Evolutionary conservation across 2,888 invertebrate species (phyloP).

Genomic region (Ceramica pisi): DNA sequence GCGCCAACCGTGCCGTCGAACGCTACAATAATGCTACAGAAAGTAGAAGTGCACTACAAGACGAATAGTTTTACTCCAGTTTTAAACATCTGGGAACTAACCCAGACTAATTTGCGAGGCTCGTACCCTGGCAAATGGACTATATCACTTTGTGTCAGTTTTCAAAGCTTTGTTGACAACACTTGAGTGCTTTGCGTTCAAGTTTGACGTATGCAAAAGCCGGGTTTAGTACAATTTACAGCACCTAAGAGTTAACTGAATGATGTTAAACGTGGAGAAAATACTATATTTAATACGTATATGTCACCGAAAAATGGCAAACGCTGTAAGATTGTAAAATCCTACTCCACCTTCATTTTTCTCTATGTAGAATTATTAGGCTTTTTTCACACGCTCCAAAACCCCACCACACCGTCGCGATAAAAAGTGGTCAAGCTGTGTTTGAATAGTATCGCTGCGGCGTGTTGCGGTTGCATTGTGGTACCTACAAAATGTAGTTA

Average conservation of each 20-base stretch:
- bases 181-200: constrained; percentile 32
- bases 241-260: background rate
- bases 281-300: background rate
- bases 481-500: too few species aligned
- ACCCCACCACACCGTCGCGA: too few species aligned
- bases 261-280: background rate
- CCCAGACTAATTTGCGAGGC: constrained; percentile 22
- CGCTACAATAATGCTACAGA: too few species aligned
- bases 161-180: constrained; percentile 31
- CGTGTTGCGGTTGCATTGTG: too few species aligned
- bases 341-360: too few species aligned
- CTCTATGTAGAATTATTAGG: too few species aligned
- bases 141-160: constrained; percentile 19
- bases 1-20: too few species aligned
- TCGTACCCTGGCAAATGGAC: constrained; percentile 30
- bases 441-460: too few species aligned
- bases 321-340: too few species aligned
- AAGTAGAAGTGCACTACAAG: background rate
- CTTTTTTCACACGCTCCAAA: too few species aligned
- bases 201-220: constrained; percentile 15
- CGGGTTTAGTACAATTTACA: background rate
- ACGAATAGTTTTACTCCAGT: constrained; percentile 5
- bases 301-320: too few species aligned
- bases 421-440: too few species aligned
- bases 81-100: constrained; percentile 24